These are phyloP conservation scores for Gymnocypris eckloni DNA, from an alignment of 2,797 vertebrate genomes.

Conservation along the genomic window DNA sequence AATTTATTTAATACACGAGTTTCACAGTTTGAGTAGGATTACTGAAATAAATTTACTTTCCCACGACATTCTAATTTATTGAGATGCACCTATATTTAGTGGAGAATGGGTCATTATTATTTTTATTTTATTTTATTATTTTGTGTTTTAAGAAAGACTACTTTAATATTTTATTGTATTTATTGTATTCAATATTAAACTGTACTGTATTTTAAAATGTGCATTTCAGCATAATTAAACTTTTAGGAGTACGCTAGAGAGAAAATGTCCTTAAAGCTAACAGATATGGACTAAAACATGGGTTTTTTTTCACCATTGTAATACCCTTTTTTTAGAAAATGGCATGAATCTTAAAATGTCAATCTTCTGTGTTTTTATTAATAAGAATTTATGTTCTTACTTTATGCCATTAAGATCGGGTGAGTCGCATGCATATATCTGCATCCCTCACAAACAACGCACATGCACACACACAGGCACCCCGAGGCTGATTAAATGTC, in stretches of 20 bases:
- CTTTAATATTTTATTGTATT: too few relatives aligned
- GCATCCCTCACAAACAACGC: constrained; percentile 17
- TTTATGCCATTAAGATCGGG: constrained; percentile 31
- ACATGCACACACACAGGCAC: constrained; percentile 24
- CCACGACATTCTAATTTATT: too few relatives aligned
- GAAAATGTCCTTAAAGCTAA: neutral
- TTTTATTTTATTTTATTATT: neutral
- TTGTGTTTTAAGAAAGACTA: neutral
- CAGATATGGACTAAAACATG: neutral
- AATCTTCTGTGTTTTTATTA: neutral
- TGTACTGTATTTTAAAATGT: too few relatives aligned
- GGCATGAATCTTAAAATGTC: neutral
- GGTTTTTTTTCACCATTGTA: neutral
- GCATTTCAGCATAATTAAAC: too few relatives aligned
- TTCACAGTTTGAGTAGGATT: too few relatives aligned
- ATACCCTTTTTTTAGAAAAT: neutral
- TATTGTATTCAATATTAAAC: too few relatives aligned
- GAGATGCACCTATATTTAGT: neutral
- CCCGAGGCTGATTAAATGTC: constrained; percentile 53
- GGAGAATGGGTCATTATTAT: neutral
- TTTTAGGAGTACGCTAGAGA: neutral
- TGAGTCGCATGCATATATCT: constrained; percentile 26
- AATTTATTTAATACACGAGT: too few relatives aligned
- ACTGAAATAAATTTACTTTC: too few relatives aligned
- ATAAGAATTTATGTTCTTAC: neutral